Base-by-base conservation (phyloP, 2,888 invertebrate genomes). In the Myathropa florea region DNA sequence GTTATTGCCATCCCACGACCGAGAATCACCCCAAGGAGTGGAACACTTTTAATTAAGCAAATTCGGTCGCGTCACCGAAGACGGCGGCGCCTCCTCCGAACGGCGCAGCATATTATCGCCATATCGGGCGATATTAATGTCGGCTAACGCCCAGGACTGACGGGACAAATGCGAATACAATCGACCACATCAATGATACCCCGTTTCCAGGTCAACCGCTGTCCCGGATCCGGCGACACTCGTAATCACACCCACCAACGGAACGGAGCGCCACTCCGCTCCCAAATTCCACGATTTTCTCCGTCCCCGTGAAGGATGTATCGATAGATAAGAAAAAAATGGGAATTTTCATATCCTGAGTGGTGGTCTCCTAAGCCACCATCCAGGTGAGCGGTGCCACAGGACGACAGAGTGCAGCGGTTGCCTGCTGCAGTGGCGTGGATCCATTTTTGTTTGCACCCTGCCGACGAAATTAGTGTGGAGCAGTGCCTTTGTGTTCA, bases 1-100 rank as follows among this genome's bases (percentile, higher is more conserved):
- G 55, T 85, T 85, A 82, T 77, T 55, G 77, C 72, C 59, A 55
- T 57, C n/a, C 67, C 24, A 28, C 33, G 46, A 39, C 18, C 28
- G 64, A 14, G 39, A 65, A 71, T 76, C 63, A 33, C 61, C 63
- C 18, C 26, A 82, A 82, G 85, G 85, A 85, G 85, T 81, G 85
- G 85, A 85, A 39, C 39, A 14, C 60, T 71, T 82, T 85, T 82
- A 81, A 85, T 85, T 78, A 85, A 77, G 72, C 73, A 78, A 85
- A 85, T 82, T 78, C 60, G 59, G 46, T 46, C 67, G 68, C 72
- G 63, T 64, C 23, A 33, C 14, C 7, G 23, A 33, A 28, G 23
- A 33, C 4, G 30, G n/a, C 33, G 33, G 10, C 33, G 33, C 33
- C n/a, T 10, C 33, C 33, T 33, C 2, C 2, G 33, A 33, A 33